Evolutionary conservation across 1,140 invertebrate genomes (phyloP).

Genomic region (Paraescarpia echinospica): DNA sequence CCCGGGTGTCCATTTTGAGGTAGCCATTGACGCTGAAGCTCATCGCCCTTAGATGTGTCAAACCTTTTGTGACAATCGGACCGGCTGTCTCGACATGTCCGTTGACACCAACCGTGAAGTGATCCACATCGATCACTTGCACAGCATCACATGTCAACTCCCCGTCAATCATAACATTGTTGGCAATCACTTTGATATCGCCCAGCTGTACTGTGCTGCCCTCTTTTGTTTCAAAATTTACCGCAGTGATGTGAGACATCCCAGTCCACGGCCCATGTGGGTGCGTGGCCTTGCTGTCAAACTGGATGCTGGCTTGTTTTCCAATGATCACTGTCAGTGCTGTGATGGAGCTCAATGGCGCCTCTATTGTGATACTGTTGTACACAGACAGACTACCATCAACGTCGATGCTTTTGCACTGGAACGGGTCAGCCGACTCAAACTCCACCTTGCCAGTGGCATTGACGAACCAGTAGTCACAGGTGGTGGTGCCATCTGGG

Average conservation of each 20-base stretch:
- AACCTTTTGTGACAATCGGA: neutral
- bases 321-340: constrained; percentile 30
- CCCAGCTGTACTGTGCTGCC: constrained; percentile 19
- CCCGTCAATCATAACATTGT: neutral
- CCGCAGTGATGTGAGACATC: constrained; percentile 28
- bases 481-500: constrained; percentile 28
- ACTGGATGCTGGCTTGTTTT: constrained; percentile 32
- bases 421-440: constrained; percentile 30
- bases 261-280: constrained; percentile 31
- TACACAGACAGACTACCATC: constrained; percentile 33
- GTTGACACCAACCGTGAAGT: constrained; percentile 32
- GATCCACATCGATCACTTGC: neutral
- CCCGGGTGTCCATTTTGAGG: neutral
- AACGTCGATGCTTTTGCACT: constrained; percentile 30
- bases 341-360: constrained; percentile 24
- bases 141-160: neutral
- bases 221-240: constrained; percentile 27
- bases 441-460: constrained; percentile 31
- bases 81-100: neutral
- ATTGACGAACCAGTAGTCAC: constrained; percentile 35
- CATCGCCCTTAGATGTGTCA: neutral
- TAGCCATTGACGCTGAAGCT: constrained; percentile 10
- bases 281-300: constrained; percentile 36
- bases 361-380: constrained; percentile 18
- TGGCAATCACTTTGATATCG: neutral